Conservation (phyloP, 2,888 invertebrate species). For the Neria commutata region DNA sequence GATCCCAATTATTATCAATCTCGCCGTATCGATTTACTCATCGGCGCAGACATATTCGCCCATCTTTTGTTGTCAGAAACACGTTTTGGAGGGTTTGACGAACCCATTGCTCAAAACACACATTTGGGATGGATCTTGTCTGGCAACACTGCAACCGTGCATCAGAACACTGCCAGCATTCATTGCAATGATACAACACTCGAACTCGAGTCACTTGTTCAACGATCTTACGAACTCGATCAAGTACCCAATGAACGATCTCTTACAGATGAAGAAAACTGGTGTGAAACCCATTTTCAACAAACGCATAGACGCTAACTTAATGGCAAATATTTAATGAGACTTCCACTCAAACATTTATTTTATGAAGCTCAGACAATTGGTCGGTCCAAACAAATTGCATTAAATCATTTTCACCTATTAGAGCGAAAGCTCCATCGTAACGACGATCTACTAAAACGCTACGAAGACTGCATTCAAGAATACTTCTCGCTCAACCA, state of each 20-base stretch:
- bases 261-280: neutral
- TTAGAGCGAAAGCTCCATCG: neutral
- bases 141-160: neutral
- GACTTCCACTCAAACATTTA: neutral
- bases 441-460: neutral
- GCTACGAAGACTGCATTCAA: neutral
- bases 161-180: neutral
- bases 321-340: neutral
- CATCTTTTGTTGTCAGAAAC: neutral
- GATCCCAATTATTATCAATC: neutral
- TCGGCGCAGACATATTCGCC: neutral
- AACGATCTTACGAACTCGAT: neutral
- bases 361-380: neutral
- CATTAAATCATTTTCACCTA: neutral
- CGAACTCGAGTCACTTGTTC: neutral
- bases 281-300: neutral
- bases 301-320: neutral
- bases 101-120: neutral
- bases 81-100: neutral
- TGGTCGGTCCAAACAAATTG: neutral
- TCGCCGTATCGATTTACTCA: neutral
- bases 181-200: neutral
- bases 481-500: neutral
- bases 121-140: neutral
- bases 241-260: neutral